phyloP scores from a whole-genome alignment of 2,113 vertebrate genomes.

The Probosciger aterrimus region DNA sequence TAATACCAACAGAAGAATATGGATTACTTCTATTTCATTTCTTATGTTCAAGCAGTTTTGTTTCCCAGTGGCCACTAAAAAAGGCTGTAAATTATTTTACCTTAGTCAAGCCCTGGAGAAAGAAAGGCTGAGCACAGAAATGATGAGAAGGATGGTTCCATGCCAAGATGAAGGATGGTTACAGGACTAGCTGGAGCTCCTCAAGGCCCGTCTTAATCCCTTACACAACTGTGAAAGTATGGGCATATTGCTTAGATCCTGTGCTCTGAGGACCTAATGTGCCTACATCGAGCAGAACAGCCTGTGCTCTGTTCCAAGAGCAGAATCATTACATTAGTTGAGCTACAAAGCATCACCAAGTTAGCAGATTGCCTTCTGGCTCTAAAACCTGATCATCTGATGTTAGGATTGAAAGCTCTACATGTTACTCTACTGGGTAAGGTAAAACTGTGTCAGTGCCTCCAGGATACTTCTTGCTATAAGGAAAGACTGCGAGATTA shows the following conservation, averaged over 20 bases:
- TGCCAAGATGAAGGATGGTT: not conserved
- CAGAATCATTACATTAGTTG: not conserved
- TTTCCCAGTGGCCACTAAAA: not conserved
- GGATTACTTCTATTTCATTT: not conserved
- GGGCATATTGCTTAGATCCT: not conserved
- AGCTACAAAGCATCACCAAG: not conserved
- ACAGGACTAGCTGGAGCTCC: not conserved
- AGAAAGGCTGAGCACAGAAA: not conserved
- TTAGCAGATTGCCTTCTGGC: not conserved
- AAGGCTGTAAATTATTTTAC: not conserved
- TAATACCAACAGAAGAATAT: not conserved
- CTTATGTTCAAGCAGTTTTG: not conserved
- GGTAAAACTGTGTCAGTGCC: not conserved
- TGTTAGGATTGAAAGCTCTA: not conserved
- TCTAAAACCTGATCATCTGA: not conserved
- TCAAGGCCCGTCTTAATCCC: not conserved
- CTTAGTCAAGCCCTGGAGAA: not conserved
- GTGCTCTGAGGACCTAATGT: not conserved
- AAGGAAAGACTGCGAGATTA: not conserved
- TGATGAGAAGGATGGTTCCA: not conserved
- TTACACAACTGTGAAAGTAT: not conserved
- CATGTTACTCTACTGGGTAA: not conserved
- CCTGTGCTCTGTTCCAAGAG: not conserved
- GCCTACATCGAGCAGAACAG: not conserved
- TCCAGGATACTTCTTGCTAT: not conserved